A percentile compares a stretch with the other conserved stretches of the same genome.
phyloP scores from a whole-genome alignment of 1,140 invertebrate species.

The Adelges cooleyi region DNA sequence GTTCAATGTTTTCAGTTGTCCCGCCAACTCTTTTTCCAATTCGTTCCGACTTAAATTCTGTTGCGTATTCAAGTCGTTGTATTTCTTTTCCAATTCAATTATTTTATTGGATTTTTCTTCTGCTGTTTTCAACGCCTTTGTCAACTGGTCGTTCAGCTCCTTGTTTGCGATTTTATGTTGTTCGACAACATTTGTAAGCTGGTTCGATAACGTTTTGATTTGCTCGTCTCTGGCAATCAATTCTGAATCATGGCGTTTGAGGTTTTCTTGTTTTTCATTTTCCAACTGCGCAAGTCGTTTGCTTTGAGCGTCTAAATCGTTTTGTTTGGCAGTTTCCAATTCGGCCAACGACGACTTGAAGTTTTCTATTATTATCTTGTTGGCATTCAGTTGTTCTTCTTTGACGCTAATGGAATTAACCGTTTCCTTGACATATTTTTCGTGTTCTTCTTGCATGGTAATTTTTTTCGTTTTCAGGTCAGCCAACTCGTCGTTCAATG shows the following conservation, averaged over 20 bases:
- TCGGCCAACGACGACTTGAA: neutral
- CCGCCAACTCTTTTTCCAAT: constrained; percentile 10
- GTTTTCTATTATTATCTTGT: constrained; percentile 2
- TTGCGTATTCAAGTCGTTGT: neutral
- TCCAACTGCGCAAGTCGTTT: neutral
- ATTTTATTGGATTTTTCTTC: neutral
- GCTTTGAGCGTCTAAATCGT: neutral
- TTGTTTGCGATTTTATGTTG: too few relatives aligned
- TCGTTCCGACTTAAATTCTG: neutral
- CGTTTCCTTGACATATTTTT: constrained; percentile 1
- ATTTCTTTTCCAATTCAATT: neutral
- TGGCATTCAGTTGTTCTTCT: neutral
- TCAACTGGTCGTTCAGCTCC: too few relatives aligned
- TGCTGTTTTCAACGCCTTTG: too few relatives aligned
- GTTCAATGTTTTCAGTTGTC: neutral
- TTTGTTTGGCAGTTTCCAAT: neutral
- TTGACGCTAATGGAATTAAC: neutral
- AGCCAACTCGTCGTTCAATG: neutral
- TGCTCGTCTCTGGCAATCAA: neutral
- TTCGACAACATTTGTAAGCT: too few relatives aligned
- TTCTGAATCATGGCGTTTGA: neutral
- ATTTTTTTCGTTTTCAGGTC: neutral
- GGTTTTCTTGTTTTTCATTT: neutral
- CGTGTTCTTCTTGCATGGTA: neutral
- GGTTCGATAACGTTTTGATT: neutral